These are phyloP conservation scores for Drosophila erecta DNA, from an alignment of 1,140 invertebrate genomes.

Conservation along the genomic window DNA sequence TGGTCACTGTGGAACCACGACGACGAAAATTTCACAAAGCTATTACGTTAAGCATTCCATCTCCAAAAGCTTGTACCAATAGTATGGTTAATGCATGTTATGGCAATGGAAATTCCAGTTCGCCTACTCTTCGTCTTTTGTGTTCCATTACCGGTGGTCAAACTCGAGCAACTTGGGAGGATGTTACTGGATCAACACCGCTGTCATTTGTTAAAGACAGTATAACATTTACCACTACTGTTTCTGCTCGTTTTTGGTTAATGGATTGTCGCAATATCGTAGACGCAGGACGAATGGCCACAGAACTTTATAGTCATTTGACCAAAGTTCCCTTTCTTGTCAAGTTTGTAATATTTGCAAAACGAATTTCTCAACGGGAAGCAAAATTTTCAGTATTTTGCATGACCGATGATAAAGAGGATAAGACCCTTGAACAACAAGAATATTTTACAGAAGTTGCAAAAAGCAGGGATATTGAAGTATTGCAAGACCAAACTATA, in stretches of 20 bases:
- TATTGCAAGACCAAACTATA: constrained; percentile 97
- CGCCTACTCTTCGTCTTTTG: constrained; percentile 96
- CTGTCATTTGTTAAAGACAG: constrained; percentile 99
- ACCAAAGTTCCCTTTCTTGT: constrained; percentile 99
- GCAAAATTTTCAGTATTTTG: constrained; percentile 98
- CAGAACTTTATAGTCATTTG: constrained; percentile 96
- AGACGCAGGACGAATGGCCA: constrained; percentile 99
- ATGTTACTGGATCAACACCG: constrained; percentile 99
- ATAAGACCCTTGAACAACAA: constrained; percentile 98
- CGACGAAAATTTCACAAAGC: constrained; percentile 99
- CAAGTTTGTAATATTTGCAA: constrained; percentile 97
- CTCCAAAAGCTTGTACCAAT: constrained; percentile 96
- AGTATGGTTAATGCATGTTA: constrained; percentile 96
- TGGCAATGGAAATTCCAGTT: constrained; percentile 87
- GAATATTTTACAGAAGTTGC: constrained; percentile 98
- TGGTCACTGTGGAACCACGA: constrained; percentile 99
- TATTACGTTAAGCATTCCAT: constrained; percentile 98
- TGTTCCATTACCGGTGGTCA: constrained; percentile 99
- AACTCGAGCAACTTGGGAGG: constrained; percentile 99
- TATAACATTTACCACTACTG: constrained; percentile 99
- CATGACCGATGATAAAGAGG: constrained; percentile 99
- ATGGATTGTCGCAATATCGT: constrained; percentile 99
- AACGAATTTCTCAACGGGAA: constrained; percentile 95
- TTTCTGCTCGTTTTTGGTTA: constrained; percentile 99
- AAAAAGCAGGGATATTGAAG: constrained; percentile 98